A percentile compares a stretch with the other conserved stretches of the same genome.
Evolutionary conservation across 2,888 invertebrate genomes (phyloP).

Genomic region (Urechis unicinctus): DNA sequence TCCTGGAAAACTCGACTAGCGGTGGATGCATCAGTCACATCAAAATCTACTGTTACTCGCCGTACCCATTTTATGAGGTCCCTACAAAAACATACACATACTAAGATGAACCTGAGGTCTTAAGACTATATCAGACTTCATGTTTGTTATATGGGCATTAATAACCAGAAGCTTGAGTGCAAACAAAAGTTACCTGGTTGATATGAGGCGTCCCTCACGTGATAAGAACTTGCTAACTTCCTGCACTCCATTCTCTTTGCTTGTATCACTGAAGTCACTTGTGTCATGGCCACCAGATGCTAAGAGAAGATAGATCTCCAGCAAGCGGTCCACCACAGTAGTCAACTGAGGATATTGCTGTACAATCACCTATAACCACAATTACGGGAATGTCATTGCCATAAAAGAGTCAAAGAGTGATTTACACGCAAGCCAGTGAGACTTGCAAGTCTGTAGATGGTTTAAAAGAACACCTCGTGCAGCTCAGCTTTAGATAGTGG

Average conservation of each 20-base stretch:
- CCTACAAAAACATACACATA: conserved; percentile 52
- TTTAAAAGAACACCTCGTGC: conserved; percentile 63
- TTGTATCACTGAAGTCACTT: conserved; percentile 11
- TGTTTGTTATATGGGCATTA: too few species aligned
- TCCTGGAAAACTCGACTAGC: conserved; percentile 58
- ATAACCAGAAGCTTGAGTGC: background rate
- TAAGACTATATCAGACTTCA: too few species aligned
- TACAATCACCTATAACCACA: conserved; percentile 8
- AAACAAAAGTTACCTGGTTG: conserved; percentile 35
- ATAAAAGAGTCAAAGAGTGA: background rate
- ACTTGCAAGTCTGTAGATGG: too few species aligned
- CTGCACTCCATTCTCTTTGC: conserved; percentile 11
- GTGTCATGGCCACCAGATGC: conserved; percentile 62
- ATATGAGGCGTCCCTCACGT: conserved; percentile 41
- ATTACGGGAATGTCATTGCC: background rate
- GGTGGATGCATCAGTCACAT: conserved; percentile 54
- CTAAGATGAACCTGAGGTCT: too few species aligned
- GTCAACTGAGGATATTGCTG: conserved; percentile 63
- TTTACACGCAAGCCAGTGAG: conserved; percentile 21
- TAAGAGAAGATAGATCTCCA: conserved; percentile 77
- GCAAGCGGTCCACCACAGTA: conserved; percentile 69
- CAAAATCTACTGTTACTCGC: conserved; percentile 68
- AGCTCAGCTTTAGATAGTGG: conserved; percentile 72
- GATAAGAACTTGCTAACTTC: conserved; percentile 32
- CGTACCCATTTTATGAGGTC: conserved; percentile 89